Conservation (phyloP, 2,113 vertebrate genomes). For the Heptranchias perlo region DNA sequence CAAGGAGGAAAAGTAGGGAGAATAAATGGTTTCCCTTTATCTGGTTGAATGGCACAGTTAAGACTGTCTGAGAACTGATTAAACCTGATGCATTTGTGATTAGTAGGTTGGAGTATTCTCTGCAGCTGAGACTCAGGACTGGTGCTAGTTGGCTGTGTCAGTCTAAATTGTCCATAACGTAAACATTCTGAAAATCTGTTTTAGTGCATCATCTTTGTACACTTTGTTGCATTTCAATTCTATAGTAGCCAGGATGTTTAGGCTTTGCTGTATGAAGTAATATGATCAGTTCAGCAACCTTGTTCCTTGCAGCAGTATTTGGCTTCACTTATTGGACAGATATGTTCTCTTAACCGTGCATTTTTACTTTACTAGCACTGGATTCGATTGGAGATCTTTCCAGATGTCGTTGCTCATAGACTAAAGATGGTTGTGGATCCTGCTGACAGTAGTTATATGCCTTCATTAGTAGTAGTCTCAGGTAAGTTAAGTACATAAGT, state of each 20-base stretch:
- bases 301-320: neutral
- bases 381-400: slow-evolving; percentile 94
- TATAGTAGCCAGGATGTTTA: neutral
- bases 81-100: neutral
- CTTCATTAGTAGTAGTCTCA: slow-evolving; percentile 92
- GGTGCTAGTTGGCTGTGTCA: neutral
- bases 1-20: neutral
- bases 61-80: neutral
- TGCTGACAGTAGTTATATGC: slow-evolving; percentile 98
- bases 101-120: neutral
- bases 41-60: neutral
- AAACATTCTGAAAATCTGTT: neutral
- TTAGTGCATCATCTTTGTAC: neutral
- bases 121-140: neutral
- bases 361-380: slow-evolving; percentile 72
- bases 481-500: slow-evolving; percentile 54
- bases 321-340: neutral
- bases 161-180: neutral
- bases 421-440: slow-evolving; percentile 93
- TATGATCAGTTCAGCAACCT: neutral
- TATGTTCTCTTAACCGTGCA: neutral
- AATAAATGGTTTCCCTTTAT: neutral
- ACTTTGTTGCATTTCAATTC: neutral
- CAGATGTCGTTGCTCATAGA: slow-evolving; percentile 88
- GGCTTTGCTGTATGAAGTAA: neutral